phyloP scores from a whole-genome alignment of 2,797 vertebrate species.

The Lutjanus campechanus region DNA sequence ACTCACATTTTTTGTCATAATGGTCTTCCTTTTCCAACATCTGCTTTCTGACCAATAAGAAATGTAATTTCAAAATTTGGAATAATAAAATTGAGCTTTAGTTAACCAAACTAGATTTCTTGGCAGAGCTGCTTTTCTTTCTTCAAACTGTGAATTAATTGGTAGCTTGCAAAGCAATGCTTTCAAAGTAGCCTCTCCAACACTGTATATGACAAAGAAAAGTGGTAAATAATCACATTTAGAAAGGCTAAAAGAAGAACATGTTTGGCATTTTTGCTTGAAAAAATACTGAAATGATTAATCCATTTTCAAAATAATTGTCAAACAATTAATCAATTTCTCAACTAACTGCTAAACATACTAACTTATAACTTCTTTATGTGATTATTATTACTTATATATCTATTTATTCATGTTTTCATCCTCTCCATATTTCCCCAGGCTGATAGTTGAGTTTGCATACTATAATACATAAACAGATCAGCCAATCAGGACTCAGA shows the following conservation, averaged over 20 bases:
- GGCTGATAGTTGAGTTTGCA: background rate
- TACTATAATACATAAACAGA: background rate
- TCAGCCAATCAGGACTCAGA: slow-evolving; percentile 15
- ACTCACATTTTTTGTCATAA: too few species aligned
- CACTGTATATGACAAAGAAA: background rate
- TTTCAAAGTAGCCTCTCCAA: slow-evolving; percentile 13
- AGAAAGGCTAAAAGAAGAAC: slow-evolving; percentile 1
- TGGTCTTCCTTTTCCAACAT: too few species aligned
- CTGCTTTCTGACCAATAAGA: background rate
- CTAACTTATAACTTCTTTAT: background rate
- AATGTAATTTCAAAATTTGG: too few species aligned
- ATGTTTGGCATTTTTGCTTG: background rate
- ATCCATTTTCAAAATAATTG: background rate
- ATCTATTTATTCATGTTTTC: slow-evolving; percentile 3
- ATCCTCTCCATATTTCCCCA: background rate
- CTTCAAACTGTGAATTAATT: slow-evolving; percentile 18
- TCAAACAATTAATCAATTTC: background rate
- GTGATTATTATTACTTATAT: background rate
- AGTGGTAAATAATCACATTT: background rate
- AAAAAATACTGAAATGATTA: background rate
- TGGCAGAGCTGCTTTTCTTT: too few species aligned
- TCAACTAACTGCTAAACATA: background rate
- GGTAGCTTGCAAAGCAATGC: slow-evolving; percentile 36
- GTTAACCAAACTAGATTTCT: too few species aligned
- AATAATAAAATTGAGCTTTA: too few species aligned